phyloP scores from a whole-genome alignment of 2,888 invertebrate genomes.

The Polymixis flavicincta region DNA sequence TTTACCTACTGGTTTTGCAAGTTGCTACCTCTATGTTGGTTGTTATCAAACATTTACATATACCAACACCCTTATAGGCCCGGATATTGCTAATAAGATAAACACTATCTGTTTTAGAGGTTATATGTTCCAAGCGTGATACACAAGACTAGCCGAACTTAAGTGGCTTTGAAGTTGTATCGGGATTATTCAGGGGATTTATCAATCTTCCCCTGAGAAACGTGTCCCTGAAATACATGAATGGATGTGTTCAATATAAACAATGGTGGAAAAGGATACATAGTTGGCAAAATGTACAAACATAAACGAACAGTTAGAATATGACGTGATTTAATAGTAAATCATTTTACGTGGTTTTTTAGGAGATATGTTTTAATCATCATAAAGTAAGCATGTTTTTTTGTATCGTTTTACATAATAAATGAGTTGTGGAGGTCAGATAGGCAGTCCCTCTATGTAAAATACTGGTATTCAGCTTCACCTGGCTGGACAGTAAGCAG shows the following conservation, averaged over 20 bases:
- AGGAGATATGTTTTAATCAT: no score
- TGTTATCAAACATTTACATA: slow-evolving; percentile 47
- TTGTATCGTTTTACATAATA: no score
- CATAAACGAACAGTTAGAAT: not conserved
- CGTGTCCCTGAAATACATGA: not conserved
- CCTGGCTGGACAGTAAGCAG: no score
- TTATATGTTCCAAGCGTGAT: slow-evolving; percentile 7
- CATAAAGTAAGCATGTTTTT: no score
- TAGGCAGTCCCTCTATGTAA: no score
- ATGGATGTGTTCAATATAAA: not conserved
- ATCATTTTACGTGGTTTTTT: not conserved
- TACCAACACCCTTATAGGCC: slow-evolving; percentile 19
- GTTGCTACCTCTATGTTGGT: slow-evolving; percentile 10
- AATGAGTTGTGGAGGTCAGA: no score
- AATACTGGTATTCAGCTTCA: no score
- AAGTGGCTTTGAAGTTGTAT: slow-evolving; percentile 19
- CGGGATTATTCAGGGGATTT: not conserved
- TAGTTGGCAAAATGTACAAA: not conserved
- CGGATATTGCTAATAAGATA: slow-evolving; percentile 30
- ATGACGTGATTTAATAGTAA: no score
- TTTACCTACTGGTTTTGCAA: slow-evolving; percentile 30
- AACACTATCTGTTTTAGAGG: slow-evolving; percentile 23
- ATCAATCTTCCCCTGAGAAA: not conserved
- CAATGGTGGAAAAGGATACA: not conserved
- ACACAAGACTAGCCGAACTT: slow-evolving; percentile 2